phyloP scores from a whole-genome alignment of 2,113 vertebrate species.

The Spilogale gracilis region DNA sequence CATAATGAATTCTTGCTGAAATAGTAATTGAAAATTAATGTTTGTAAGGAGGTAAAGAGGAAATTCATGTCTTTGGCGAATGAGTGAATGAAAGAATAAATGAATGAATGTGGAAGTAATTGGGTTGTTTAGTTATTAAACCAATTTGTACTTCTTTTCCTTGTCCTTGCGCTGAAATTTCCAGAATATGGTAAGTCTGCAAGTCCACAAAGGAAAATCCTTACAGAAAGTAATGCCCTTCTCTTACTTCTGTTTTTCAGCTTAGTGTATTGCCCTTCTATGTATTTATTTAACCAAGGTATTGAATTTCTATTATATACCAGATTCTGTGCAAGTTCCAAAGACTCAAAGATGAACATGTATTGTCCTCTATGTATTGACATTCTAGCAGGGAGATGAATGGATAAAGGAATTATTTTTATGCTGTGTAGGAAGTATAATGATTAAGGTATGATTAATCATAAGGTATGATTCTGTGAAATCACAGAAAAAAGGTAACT shows the following conservation, averaged over 20 bases:
- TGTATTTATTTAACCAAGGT: not conserved
- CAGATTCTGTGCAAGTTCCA: not conserved
- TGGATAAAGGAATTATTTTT: not conserved
- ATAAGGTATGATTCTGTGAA: not conserved
- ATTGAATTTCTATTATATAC: not conserved
- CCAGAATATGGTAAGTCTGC: not conserved
- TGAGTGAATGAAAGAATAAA: not conserved
- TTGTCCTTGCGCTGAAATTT: conserved; percentile 4
- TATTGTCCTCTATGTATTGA: not conserved
- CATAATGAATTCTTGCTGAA: not conserved
- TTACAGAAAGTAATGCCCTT: not conserved
- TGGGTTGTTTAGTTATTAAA: not conserved
- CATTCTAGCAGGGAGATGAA: not conserved
- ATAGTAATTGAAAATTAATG: not conserved
- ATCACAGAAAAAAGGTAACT: not conserved
- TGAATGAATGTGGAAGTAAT: not conserved
- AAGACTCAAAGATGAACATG: not conserved
- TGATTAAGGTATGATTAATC: not conserved
- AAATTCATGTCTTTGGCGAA: not conserved
- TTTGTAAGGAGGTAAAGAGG: not conserved
- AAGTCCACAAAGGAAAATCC: not conserved
- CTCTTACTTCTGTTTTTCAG: not conserved
- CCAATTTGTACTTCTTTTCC: not conserved
- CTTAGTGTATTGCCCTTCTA: not conserved
- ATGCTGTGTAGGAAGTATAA: not conserved